These are phyloP conservation scores for Meghimatium bilineatum DNA, from an alignment of 2,888 invertebrate species.

Conservation along the genomic window DNA sequence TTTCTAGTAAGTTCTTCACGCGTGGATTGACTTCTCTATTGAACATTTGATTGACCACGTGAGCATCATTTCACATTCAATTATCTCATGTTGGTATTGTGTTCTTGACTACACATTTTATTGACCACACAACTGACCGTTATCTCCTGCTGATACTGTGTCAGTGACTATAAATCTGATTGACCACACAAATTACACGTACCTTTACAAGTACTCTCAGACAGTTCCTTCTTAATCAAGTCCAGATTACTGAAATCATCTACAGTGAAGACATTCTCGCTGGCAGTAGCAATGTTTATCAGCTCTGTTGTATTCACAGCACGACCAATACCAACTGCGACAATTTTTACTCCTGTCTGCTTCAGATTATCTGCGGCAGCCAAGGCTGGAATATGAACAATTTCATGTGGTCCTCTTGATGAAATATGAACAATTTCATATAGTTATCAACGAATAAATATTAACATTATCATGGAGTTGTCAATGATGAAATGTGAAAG, in stretches of 20 bases:
- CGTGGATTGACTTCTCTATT: too few relatives aligned
- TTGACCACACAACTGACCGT: too few relatives aligned
- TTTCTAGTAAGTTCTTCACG: too few relatives aligned
- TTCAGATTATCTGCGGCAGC: conserved; percentile 1
- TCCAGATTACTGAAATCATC: background rate
- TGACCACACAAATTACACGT: background rate
- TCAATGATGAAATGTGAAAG: background rate
- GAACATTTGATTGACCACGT: too few relatives aligned
- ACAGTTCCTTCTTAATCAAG: background rate
- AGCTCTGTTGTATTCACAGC: background rate
- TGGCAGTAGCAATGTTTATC: background rate
- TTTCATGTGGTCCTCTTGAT: background rate
- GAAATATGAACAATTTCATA: background rate
- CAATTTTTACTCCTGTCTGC: background rate
- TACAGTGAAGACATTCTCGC: background rate
- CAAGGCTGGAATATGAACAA: background rate
- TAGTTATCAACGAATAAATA: background rate
- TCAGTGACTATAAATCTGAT: too few relatives aligned
- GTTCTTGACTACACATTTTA: too few relatives aligned
- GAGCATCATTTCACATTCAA: too few relatives aligned
- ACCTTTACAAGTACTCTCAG: background rate
- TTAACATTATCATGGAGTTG: background rate
- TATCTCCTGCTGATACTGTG: too few relatives aligned
- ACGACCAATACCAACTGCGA: background rate
- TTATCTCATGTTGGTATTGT: too few relatives aligned